A percentile compares a stretch with the other conserved stretches of the same genome.
These are phyloP conservation scores for Heliconius sara DNA, from an alignment of 2,888 invertebrate genomes.

Conservation along the genomic window DNA sequence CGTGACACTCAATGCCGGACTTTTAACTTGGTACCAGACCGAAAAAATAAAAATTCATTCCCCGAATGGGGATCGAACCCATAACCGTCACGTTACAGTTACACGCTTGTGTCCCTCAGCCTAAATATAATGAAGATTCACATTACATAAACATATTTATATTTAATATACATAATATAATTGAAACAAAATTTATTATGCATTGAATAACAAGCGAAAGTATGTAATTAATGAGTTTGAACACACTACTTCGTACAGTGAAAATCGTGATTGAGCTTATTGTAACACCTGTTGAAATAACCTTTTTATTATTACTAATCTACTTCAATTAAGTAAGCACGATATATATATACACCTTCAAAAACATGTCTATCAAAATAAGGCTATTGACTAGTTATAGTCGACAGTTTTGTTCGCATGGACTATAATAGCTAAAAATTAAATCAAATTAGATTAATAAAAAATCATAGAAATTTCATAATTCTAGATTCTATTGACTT, in stretches of 20 bases:
- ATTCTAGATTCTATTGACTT: too few relatives aligned
- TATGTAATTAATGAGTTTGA: conserved; percentile 2
- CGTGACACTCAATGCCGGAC: too few relatives aligned
- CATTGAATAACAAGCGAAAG: conserved; percentile 12
- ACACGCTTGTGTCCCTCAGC: too few relatives aligned
- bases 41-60: too few relatives aligned
- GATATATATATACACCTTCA: conserved; percentile 6
- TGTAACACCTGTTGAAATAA: conserved; percentile 22
- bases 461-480: too few relatives aligned
- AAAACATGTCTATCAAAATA: background rate
- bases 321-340: conserved; percentile 13
- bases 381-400: background rate
- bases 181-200: conserved; percentile 5
- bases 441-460: background rate
- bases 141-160: background rate
- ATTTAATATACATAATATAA: background rate
- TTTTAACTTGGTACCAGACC: too few relatives aligned
- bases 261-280: conserved; percentile 12
- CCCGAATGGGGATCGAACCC: too few relatives aligned
- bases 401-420: too few relatives aligned
- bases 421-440: too few relatives aligned
- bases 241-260: background rate
- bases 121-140: too few relatives aligned
- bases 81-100: too few relatives aligned
- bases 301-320: conserved; percentile 1